A percentile compares a stretch with the other conserved stretches of the same genome.
phyloP scores from a whole-genome alignment of 1,140 invertebrate species.

The Drosophila saltans region DNA sequence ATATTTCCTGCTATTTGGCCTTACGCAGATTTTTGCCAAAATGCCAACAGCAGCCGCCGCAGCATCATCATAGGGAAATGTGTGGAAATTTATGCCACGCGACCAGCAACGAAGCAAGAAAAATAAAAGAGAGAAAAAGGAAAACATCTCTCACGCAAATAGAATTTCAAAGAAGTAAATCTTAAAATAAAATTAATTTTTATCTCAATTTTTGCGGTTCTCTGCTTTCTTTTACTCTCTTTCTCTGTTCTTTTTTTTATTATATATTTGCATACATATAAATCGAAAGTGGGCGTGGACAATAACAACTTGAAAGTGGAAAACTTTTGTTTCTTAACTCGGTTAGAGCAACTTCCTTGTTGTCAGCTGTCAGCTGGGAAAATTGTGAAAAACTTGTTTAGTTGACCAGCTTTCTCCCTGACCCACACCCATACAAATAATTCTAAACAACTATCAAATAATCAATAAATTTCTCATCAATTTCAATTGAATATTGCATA shows the following conservation, averaged over 20 bases:
- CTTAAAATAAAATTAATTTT: constrained; percentile 71
- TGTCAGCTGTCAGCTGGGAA: constrained; percentile 2
- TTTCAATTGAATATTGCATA: background rate
- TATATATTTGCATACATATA: background rate
- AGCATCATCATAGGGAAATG: constrained; percentile 53
- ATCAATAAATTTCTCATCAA: constrained; percentile 6
- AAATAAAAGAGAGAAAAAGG: background rate
- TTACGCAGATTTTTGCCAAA: constrained; percentile 64
- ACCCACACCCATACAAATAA: background rate
- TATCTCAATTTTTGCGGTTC: constrained; percentile 50
- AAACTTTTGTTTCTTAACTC: constrained; percentile 57
- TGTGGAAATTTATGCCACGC: constrained; percentile 63
- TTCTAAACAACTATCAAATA: background rate
- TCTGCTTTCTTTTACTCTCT: constrained; percentile 38
- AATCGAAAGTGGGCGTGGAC: constrained; percentile 25
- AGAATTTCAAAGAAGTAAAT: constrained; percentile 76
- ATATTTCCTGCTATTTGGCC: constrained; percentile 65
- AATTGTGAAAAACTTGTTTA: constrained; percentile 4
- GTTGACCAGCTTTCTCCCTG: background rate
- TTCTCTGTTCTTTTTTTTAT: background rate
- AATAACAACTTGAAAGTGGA: constrained; percentile 55
- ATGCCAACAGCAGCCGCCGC: constrained; percentile 32
- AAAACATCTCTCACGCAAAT: constrained; percentile 51
- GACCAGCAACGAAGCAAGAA: constrained; percentile 39
- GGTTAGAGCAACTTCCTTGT: constrained; percentile 46